Evolutionary conservation across 2,113 vertebrate genomes (phyloP), one percentile per base, ranked within the genome.

Genomic region (Mirza zaza): DNA sequence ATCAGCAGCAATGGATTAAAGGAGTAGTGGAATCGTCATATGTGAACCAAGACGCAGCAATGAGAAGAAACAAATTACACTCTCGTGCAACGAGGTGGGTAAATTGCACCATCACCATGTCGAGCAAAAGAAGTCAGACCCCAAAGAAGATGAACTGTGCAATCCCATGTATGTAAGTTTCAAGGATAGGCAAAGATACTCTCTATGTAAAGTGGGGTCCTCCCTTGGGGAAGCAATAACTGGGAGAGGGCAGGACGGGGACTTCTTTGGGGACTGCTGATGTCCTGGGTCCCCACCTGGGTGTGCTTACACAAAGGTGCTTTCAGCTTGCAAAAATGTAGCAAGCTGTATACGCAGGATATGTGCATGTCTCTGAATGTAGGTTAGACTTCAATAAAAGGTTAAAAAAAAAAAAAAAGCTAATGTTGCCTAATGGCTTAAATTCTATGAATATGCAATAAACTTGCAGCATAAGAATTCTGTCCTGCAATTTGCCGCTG

Each of bases 391-490:
- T 97, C 95, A 97, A 97, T 97, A 97, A 95, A 96, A 97, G 94
- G 61, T 91, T 87, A 25, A 67, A 86, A 81, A 93, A 95, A 50
- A 50, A 42, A 91, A 91, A 97, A 96, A 95, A 77, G 96, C 82
- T 97, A 97, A 98, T 98, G 96, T 86, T 73, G 55, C 92, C 93
- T 97, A 96, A 98, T 98, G 98, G 97, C 98, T 94, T 96, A 98
- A 98, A 98, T 97, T 98, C 96, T 94, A 76, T 96, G 97, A 98
- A 98, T 98, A 98, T 97, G 97, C 97, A 98, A 96, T 92, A 93
- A 98, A 98, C 96, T 95, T 98, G 95, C 98, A 94, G 92, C 96
- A 73, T 34, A 97, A 98, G 96, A 97, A 98, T 98, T 97, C 97
- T 92, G 98, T 97, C 98, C 98, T 98, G 98, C 97, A 97, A 98